Percentiles rank a stretch among this genome's conserved stretches.
These are phyloP conservation scores for Boulengeromyrus knoepffleri DNA, from an alignment of 2,113 vertebrate species.

Conservation along the genomic window DNA sequence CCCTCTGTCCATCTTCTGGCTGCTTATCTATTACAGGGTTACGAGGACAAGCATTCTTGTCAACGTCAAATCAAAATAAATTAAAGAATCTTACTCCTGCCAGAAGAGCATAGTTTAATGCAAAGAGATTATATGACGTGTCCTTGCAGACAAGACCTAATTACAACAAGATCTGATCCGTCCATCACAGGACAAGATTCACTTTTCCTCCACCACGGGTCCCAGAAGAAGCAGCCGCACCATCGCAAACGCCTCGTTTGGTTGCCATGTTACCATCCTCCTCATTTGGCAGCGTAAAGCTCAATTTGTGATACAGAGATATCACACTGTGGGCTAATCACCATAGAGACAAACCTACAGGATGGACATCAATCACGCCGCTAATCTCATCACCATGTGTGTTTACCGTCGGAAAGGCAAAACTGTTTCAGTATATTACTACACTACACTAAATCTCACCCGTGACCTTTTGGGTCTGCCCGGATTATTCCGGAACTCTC, in stretches of 20 bases:
- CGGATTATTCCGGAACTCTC: background rate
- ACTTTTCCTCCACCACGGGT: background rate
- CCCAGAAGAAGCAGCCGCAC: background rate
- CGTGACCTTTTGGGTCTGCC: background rate
- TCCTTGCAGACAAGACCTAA: background rate
- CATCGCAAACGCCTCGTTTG: background rate
- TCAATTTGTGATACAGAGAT: background rate
- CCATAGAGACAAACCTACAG: background rate
- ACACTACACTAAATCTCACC: background rate
- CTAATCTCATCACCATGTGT: background rate
- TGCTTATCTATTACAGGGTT: background rate
- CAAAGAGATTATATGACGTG: background rate
- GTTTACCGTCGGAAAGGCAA: background rate
- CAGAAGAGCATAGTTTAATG: background rate
- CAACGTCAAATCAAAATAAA: background rate
- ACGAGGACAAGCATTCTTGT: background rate
- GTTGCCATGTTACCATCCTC: background rate
- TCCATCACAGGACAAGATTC: slow-evolving; percentile 45
- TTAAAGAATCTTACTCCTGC: background rate
- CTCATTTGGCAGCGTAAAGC: background rate
- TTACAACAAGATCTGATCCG: background rate
- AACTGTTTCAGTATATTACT: background rate
- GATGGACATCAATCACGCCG: no score
- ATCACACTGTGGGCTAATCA: background rate
- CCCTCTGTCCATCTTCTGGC: background rate